A percentile compares a stretch with the other conserved stretches of the same genome.
These are phyloP conservation scores for Myrmecobius fasciatus DNA, from an alignment of 2,113 vertebrate genomes.

Conservation along the genomic window DNA sequence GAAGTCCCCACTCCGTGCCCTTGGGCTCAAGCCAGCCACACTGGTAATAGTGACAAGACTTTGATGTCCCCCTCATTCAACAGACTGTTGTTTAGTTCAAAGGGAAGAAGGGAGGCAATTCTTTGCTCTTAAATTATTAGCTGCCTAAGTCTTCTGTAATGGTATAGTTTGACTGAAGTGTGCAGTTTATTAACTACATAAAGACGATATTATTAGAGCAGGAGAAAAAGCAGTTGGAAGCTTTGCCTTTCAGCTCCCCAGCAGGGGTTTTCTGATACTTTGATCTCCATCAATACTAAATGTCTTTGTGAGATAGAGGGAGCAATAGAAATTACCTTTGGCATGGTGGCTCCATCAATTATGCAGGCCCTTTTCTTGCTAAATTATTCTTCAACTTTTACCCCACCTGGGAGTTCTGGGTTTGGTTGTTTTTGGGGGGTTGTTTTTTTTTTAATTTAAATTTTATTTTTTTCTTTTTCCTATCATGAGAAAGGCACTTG, in stretches of 20 bases:
- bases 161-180: constrained; percentile 94
- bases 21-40: constrained; percentile 85
- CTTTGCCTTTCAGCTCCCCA: constrained; percentile 90
- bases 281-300: constrained; percentile 95
- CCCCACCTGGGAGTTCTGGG: constrained; percentile 73
- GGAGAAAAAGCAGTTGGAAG: constrained; percentile 86
- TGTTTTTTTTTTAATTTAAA: constrained; percentile 34
- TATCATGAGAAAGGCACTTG: constrained; percentile 55
- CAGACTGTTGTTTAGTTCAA: constrained; percentile 94
- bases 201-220: constrained; percentile 93
- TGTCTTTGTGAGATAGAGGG: constrained; percentile 91
- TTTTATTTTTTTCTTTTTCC: constrained; percentile 41
- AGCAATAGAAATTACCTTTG: constrained; percentile 88
- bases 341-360: constrained; percentile 90
- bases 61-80: constrained; percentile 91
- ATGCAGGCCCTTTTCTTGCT: constrained; percentile 89
- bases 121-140: constrained; percentile 95
- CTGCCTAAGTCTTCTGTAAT: constrained; percentile 92
- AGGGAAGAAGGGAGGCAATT: constrained; percentile 89
- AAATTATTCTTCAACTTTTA: constrained; percentile 88
- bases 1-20: constrained; percentile 85
- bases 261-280: constrained; percentile 88
- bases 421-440: constrained; percentile 12
- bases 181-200: constrained; percentile 95
- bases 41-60: constrained; percentile 87